phyloP scores from a whole-genome alignment of 2,113 vertebrate genomes.

The Anarrhichthys ocellatus region DNA sequence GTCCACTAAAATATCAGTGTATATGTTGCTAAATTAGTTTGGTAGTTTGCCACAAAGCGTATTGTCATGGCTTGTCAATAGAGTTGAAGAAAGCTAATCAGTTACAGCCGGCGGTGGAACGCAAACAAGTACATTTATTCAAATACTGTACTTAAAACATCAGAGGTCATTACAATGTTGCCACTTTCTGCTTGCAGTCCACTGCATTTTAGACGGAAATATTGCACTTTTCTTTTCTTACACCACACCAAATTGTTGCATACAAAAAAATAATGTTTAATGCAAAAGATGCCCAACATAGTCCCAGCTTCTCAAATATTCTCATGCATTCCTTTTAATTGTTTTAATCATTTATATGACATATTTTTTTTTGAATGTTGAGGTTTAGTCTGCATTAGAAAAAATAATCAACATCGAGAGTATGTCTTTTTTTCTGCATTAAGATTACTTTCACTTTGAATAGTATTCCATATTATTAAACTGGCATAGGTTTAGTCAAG shows the following conservation, averaged over 20 bases:
- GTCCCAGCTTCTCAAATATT: not conserved
- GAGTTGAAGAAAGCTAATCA: not conserved
- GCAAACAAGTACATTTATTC: not conserved
- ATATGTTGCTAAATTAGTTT: not conserved
- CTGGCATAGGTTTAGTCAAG: too few species aligned
- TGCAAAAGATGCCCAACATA: not conserved
- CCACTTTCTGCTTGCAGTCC: not conserved
- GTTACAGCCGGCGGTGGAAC: not conserved
- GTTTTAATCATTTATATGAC: not conserved
- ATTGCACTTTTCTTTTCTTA: too few species aligned
- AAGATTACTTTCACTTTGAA: not conserved
- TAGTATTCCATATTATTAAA: too few species aligned
- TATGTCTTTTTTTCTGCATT: not conserved
- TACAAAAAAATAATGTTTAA: not conserved
- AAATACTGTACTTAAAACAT: not conserved
- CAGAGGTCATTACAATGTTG: not conserved
- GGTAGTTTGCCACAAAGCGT: not conserved
- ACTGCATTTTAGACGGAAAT: not conserved
- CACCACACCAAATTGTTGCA: not conserved
- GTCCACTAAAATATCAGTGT: not conserved
- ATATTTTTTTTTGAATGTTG: not conserved
- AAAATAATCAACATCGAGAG: not conserved
- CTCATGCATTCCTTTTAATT: not conserved
- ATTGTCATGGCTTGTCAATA: not conserved
- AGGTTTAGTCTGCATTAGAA: too few species aligned